Conservation (phyloP, 2,113 vertebrate genomes). For the Tonatia bakeri region DNA sequence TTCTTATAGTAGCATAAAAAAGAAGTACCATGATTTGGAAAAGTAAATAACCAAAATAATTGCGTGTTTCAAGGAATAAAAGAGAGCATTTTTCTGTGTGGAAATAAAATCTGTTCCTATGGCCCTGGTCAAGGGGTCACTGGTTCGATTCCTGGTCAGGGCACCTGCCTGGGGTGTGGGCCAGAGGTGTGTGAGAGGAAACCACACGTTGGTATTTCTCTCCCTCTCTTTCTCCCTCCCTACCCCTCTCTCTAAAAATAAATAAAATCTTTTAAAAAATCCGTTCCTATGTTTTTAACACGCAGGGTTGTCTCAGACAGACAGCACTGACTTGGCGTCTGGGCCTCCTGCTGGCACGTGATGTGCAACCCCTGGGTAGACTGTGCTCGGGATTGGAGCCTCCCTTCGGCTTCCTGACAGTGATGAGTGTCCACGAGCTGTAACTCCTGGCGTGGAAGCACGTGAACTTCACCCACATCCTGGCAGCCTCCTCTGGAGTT, state of each 20-base stretch:
- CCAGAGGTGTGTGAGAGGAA: too few species aligned
- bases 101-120: neutral
- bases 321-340: too few species aligned
- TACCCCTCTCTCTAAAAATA: too few species aligned
- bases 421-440: neutral
- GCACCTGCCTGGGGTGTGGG: too few species aligned
- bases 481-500: neutral
- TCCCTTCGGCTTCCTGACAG: neutral
- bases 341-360: neutral
- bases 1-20: neutral
- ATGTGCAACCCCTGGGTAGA: neutral
- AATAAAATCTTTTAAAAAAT: neutral
- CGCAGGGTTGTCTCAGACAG: neutral
- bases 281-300: neutral
- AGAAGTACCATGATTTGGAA: neutral
- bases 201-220: too few species aligned
- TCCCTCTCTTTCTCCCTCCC: too few species aligned
- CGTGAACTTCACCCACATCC: too few species aligned
- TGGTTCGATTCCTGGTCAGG: too few species aligned
- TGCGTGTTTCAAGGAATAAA: neutral
- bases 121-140: too few species aligned
- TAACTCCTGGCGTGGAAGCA: too few species aligned
- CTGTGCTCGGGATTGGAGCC: neutral
- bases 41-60: neutral
- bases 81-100: neutral